Conservation (phyloP, 1,140 invertebrate species). For the Drosophila auraria region DNA sequence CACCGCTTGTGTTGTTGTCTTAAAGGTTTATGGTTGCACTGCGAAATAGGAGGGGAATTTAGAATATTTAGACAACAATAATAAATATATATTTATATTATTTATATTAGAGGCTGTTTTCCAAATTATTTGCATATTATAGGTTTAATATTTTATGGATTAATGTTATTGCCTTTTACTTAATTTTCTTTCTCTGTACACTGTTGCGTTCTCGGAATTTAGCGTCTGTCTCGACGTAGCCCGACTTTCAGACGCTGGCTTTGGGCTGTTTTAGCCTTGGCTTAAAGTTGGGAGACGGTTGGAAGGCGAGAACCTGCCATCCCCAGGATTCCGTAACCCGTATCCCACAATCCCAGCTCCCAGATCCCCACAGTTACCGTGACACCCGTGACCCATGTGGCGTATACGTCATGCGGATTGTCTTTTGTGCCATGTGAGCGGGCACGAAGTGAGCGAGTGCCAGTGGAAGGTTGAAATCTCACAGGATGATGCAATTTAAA, state of each 20-base stretch:
- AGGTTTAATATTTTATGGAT: no score
- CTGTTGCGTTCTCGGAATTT: constrained; percentile 67
- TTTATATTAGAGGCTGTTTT: no score
- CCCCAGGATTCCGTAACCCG: background rate
- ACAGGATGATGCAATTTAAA: background rate
- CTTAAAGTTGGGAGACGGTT: constrained; percentile 63
- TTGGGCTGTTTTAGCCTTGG: constrained; percentile 62
- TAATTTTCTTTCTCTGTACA: constrained; percentile 5
- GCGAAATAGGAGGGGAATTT: background rate
- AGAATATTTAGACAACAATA: no score
- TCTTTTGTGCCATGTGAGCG: constrained; percentile 29
- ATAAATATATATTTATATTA: background rate
- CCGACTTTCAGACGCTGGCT: constrained; percentile 72
- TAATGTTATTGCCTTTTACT: background rate
- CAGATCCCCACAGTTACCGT: constrained; percentile 37
- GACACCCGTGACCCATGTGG: constrained; percentile 55
- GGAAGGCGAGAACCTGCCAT: background rate
- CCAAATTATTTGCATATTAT: background rate
- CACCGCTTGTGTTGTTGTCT: constrained; percentile 14
- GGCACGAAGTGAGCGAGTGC: constrained; percentile 30
- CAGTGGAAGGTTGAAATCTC: constrained; percentile 15
- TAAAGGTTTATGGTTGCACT: constrained; percentile 31
- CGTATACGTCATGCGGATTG: constrained; percentile 69
- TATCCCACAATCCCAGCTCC: constrained; percentile 15
- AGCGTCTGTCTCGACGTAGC: constrained; percentile 47